phyloP scores from a whole-genome alignment of 2,888 invertebrate species.

The Dilophus febrilis region DNA sequence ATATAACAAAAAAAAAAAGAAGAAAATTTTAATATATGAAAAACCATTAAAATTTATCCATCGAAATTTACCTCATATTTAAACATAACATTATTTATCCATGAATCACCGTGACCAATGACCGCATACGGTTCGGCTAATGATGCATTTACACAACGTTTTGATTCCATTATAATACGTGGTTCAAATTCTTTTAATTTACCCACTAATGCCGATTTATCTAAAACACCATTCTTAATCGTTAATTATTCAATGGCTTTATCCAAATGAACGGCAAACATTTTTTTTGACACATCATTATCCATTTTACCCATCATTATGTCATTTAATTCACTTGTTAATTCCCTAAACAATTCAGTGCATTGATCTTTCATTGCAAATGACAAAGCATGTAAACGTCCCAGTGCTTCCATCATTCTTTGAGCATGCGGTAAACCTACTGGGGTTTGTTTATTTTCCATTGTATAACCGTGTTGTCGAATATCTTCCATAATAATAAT shows the following conservation, averaged over 20 bases:
- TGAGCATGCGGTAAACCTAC: constrained; percentile 5
- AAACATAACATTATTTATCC: constrained; percentile 8
- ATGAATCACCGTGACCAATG: constrained; percentile 9
- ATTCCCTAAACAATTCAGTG: too few species aligned
- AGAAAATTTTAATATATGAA: too few species aligned
- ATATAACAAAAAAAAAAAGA: neutral
- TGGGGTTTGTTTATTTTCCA: constrained; percentile 6
- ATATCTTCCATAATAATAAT: constrained; percentile 9
- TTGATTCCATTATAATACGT: neutral
- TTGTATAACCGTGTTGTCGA: constrained; percentile 3
- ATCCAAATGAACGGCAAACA: too few species aligned
- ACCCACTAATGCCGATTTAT: too few species aligned
- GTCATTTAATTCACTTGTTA: too few species aligned
- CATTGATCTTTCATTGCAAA: constrained; percentile 8
- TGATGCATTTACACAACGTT: neutral
- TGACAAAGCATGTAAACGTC: constrained; percentile 8
- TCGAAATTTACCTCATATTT: constrained; percentile 6
- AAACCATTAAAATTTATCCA: too few species aligned
- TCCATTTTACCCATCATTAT: too few species aligned
- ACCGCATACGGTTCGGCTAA: constrained; percentile 8
- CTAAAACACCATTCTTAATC: too few species aligned
- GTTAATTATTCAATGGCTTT: too few species aligned
- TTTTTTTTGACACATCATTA: too few species aligned
- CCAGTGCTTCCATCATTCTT: constrained; percentile 5
- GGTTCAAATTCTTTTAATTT: too few species aligned